Evolutionary conservation across 1,140 invertebrate species (phyloP).

Genomic region (Bombyx mori): ASM3026992v2 NC_085128.1:17636001-17636500

Average conservation of each 20-base stretch:
- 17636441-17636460: slow-evolving; percentile 59
- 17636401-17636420: slow-evolving; percentile 47
- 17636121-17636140: too few relatives aligned
- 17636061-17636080: too few relatives aligned
- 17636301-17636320: slow-evolving; percentile 19
- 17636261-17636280: slow-evolving; percentile 26
- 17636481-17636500: slow-evolving; percentile 56
- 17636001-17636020: too few relatives aligned
- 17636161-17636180: slow-evolving; percentile 31
- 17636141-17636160: too few relatives aligned
- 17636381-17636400: slow-evolving; percentile 10
- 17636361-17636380: slow-evolving; percentile 21
- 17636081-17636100: too few relatives aligned
- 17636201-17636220: slow-evolving; percentile 54
- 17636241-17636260: slow-evolving; percentile 22
- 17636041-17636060: too few relatives aligned
- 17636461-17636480: slow-evolving; percentile 66
- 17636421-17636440: slow-evolving; percentile 46
- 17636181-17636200: slow-evolving; percentile 56
- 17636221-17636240: slow-evolving; percentile 35
- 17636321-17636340: slow-evolving; percentile 8
- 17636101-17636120: too few relatives aligned
- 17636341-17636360: background rate
- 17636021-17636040: too few relatives aligned
- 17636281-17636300: slow-evolving; percentile 33